Conservation (phyloP, 2,888 invertebrate genomes). For the Thymelicus acteon region DNA sequence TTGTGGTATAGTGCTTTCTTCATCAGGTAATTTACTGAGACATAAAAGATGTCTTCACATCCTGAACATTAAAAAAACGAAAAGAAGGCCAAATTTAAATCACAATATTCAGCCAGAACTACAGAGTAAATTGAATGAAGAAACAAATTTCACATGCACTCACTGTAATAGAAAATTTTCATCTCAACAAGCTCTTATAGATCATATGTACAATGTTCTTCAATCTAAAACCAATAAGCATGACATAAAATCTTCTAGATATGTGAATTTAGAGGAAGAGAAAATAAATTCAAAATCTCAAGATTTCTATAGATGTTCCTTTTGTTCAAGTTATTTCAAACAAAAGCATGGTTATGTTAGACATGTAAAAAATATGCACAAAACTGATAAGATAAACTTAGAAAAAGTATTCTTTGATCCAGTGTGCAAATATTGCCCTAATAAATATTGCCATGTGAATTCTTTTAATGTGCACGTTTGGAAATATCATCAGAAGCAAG, state of each 20-base stretch:
- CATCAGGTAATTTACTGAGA: slow-evolving; percentile 45
- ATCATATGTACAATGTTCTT: slow-evolving; percentile 66
- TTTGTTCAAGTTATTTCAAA: slow-evolving; percentile 53
- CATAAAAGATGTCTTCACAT: slow-evolving; percentile 50
- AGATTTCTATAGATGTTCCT: slow-evolving; percentile 48
- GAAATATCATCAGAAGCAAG: slow-evolving; percentile 41
- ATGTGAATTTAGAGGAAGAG: slow-evolving; percentile 17
- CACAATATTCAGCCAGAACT: slow-evolving; percentile 4
- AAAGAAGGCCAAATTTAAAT: slow-evolving; percentile 11
- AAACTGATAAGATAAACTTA: slow-evolving; percentile 32
- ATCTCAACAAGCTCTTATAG: slow-evolving; percentile 58
- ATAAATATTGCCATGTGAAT: slow-evolving; percentile 41
- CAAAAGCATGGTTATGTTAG: slow-evolving; percentile 41
- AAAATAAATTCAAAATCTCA: slow-evolving; percentile 1
- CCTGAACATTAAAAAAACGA: slow-evolving; percentile 10
- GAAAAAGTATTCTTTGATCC: slow-evolving; percentile 51
- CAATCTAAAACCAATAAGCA: slow-evolving; percentile 38
- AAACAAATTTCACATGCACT: slow-evolving; percentile 50
- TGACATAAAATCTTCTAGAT: background rate
- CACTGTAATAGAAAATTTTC: slow-evolving; percentile 63
- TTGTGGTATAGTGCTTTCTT: slow-evolving; percentile 47
- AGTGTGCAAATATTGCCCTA: slow-evolving; percentile 55
- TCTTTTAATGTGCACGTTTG: slow-evolving; percentile 50
- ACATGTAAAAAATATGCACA: slow-evolving; percentile 54
- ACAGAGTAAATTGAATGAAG: background rate